Evolutionary conservation across 2,797 vertebrate genomes (phyloP), one percentile per base, ranked within the genome.

Genomic region (Sarcoramphus papa): DNA sequence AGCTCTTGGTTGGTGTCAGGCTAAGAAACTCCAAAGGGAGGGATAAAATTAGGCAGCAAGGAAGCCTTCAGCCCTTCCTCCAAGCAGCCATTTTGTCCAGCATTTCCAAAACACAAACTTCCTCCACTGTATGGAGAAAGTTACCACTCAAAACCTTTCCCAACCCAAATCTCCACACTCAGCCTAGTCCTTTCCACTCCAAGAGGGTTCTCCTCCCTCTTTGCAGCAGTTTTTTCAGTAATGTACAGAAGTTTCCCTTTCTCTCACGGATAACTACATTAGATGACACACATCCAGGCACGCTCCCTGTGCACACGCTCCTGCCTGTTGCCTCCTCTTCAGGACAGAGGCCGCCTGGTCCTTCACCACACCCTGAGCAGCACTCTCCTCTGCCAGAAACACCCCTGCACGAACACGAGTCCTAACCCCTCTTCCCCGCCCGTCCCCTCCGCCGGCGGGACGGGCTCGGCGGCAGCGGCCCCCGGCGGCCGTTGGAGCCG

Each of bases 221-320:
- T 11, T 5, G 10, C 0, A 0, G 15, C 41, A 14, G 7, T 4
- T 14, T 73, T 37, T 15, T 8, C 62, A 35, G 37, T 12, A 14
- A 23, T 5, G 13, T 4, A 24, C 7, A 1, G 2, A 7, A 30
- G 10, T 8, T 65, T 53, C 28, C 62, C n/a, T 9, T 63, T 14
- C 53, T 31, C 47, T 43, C 12, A 3, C 0, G 6, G 14, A 12
- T 11, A 35, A 12, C 4, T 2, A 7, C 3, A 1, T 19, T 4
- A 12, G 7, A 19, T 1, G 11, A 21, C 6, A 11, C 50, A 21
- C 28, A 3, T 4, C 10, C 21, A 6, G 1, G 14, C 30, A 20
- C 2, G 3, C 31, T n/a, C 30, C 47, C 47, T 14, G 21, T 12
- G 1, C 12, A 6, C 14, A 15, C 9, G 3, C 17, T 25, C 48